Percentiles rank a stretch among this genome's conserved stretches.
Conservation (phyloP, 2,797 vertebrate genomes). For the Pogonophryne albipinna region DNA sequence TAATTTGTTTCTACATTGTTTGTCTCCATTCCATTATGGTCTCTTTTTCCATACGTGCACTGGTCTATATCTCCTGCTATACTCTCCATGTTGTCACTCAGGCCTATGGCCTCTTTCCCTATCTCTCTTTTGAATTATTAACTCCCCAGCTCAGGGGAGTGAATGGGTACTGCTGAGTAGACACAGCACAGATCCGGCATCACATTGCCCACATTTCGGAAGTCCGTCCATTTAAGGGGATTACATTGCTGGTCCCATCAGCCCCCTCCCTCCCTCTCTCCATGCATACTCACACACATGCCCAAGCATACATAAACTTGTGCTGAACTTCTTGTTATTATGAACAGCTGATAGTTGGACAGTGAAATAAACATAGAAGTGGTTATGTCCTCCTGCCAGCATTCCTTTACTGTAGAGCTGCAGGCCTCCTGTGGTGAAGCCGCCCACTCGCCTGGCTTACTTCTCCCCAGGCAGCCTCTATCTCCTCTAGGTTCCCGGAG, state of each 20-base stretch:
- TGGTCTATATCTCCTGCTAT: conserved; percentile 33
- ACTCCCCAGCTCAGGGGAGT: conserved; percentile 80
- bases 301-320: conserved; percentile 7
- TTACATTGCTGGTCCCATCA: conserved; percentile 65
- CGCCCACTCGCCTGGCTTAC: conserved; percentile 74
- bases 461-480: conserved; percentile 76
- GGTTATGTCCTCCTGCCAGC: conserved; percentile 40
- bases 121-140: conserved; percentile 86
- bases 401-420: conserved; percentile 68
- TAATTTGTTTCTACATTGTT: conserved; percentile 5
- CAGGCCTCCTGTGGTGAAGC: conserved; percentile 73
- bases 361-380: conserved; percentile 38
- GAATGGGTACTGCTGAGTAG: conserved; percentile 85
- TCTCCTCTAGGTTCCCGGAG: conserved; percentile 77
- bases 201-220: conserved; percentile 78
- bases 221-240: conserved; percentile 77
- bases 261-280: conserved; percentile 17
- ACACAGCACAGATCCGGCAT: conserved; percentile 81
- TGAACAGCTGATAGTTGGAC: conserved; percentile 26
- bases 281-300: conserved; percentile 16
- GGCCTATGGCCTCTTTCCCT: conserved; percentile 69
- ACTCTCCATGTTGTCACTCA: conserved; percentile 68
- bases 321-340: conserved; percentile 13
- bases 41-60: conserved; percentile 36
- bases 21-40: neutral